Percentiles rank a stretch among this genome's conserved stretches.
These are phyloP conservation scores for Adelosebastes latens DNA, from an alignment of 2,797 vertebrate species.

Conservation along the genomic window DNA sequence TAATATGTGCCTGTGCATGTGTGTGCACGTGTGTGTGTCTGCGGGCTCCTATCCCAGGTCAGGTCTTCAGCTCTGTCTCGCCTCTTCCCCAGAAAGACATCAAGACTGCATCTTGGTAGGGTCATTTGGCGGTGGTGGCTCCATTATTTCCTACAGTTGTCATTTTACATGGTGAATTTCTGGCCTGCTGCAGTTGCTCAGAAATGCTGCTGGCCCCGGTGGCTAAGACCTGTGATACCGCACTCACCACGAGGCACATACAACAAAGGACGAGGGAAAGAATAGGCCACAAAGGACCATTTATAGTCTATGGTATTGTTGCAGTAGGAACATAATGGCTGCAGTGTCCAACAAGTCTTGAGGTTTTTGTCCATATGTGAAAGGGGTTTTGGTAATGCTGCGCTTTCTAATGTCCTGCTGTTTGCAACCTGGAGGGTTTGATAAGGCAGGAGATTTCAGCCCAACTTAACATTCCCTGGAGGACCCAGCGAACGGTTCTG, in stretches of 20 bases:
- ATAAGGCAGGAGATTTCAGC: slow-evolving; percentile 68
- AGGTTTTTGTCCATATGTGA: slow-evolving; percentile 62
- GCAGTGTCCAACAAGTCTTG: slow-evolving; percentile 63
- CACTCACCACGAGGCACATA: slow-evolving; percentile 64
- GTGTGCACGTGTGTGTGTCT: slow-evolving; percentile 18
- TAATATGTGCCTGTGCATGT: slow-evolving; percentile 46
- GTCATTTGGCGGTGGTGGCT: slow-evolving; percentile 64
- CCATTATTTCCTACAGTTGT: slow-evolving; percentile 73
- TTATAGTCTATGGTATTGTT: slow-evolving; percentile 71
- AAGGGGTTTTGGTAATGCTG: slow-evolving; percentile 48
- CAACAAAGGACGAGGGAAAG: slow-evolving; percentile 67
- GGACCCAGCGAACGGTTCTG: slow-evolving; percentile 70
- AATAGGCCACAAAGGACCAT: slow-evolving; percentile 72
- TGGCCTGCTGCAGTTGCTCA: slow-evolving; percentile 61
- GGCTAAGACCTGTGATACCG: slow-evolving; percentile 62
- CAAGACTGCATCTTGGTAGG: slow-evolving; percentile 67
- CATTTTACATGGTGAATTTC: slow-evolving; percentile 68
- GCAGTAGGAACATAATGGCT: slow-evolving; percentile 61
- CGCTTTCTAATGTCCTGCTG: slow-evolving; percentile 59
- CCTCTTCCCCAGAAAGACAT: slow-evolving; percentile 66
- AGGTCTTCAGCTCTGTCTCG: slow-evolving; percentile 58
- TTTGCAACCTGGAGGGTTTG: slow-evolving; percentile 64
- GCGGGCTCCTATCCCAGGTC: slow-evolving; percentile 60
- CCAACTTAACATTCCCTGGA: slow-evolving; percentile 65
- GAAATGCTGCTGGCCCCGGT: slow-evolving; percentile 63